phyloP scores from a whole-genome alignment of 2,113 vertebrate species.

The Eulemur rufifrons region DNA sequence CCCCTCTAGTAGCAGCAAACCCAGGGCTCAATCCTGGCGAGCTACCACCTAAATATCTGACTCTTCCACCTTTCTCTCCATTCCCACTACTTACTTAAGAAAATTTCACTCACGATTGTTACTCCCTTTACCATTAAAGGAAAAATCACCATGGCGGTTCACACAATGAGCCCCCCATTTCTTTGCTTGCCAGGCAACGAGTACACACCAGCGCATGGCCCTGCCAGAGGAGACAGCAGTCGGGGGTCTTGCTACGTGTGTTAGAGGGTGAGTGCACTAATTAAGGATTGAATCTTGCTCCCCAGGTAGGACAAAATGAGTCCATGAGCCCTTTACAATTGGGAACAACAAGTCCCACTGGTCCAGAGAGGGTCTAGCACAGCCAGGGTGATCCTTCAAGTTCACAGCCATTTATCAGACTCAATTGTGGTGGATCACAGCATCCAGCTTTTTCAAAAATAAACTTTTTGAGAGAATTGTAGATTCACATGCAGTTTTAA shows the following conservation, averaged over 20 bases:
- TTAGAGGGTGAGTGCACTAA: not conserved
- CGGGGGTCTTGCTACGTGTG: too few relatives aligned
- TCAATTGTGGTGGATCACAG: not conserved
- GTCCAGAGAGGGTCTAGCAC: not conserved
- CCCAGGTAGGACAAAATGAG: not conserved
- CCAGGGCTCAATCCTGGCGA: not conserved
- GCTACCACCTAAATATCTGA: too few relatives aligned
- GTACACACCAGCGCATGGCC: not conserved
- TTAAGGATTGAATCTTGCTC: not conserved
- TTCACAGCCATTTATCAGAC: not conserved
- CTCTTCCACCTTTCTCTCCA: not conserved
- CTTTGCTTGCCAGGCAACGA: not conserved
- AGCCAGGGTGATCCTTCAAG: not conserved
- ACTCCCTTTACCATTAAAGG: not conserved
- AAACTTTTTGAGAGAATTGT: not conserved
- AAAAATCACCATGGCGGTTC: not conserved
- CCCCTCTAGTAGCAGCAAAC: not conserved
- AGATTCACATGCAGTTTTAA: not conserved
- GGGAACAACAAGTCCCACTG: not conserved
- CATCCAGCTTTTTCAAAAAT: not conserved
- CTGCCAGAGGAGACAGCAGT: not conserved
- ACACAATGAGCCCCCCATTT: not conserved
- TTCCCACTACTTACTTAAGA: not conserved
- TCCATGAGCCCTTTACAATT: not conserved
- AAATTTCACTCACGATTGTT: not conserved